phyloP scores from a whole-genome alignment of 2,797 vertebrate species.

The Lagorchestes hirsutus region DNA sequence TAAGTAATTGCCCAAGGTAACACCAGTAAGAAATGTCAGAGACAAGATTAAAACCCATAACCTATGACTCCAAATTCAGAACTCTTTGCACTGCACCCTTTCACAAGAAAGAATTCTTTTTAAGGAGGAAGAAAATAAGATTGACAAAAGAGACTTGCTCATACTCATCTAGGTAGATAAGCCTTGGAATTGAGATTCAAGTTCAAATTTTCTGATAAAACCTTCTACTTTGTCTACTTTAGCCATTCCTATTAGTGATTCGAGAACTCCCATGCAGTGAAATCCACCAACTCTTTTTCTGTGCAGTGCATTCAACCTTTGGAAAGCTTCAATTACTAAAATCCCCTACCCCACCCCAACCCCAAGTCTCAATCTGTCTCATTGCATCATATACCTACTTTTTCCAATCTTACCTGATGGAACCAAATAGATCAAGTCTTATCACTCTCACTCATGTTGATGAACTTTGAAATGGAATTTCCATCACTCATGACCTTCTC shows the following conservation, averaged over 20 bases:
- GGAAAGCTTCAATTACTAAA: background rate
- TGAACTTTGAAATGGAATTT: conserved; percentile 53
- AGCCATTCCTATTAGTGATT: background rate
- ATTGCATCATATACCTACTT: background rate
- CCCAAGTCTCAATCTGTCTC: background rate
- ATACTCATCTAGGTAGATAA: background rate
- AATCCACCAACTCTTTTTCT: background rate
- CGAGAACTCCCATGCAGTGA: background rate
- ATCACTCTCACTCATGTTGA: background rate
- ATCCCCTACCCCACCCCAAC: too few relatives aligned
- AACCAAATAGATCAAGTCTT: background rate
- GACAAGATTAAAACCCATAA: background rate
- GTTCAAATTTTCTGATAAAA: background rate
- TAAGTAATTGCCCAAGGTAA: background rate
- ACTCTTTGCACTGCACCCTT: background rate
- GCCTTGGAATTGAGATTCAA: background rate
- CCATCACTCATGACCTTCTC: background rate
- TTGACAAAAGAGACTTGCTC: background rate
- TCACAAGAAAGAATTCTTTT: background rate
- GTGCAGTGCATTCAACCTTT: background rate
- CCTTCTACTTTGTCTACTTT: background rate
- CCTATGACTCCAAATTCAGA: background rate
- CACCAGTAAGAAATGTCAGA: background rate
- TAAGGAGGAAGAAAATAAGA: background rate
- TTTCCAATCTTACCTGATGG: background rate